Evolutionary conservation across 2,797 vertebrate genomes (phyloP).

Genomic region (Austrolebias charrua): DNA sequence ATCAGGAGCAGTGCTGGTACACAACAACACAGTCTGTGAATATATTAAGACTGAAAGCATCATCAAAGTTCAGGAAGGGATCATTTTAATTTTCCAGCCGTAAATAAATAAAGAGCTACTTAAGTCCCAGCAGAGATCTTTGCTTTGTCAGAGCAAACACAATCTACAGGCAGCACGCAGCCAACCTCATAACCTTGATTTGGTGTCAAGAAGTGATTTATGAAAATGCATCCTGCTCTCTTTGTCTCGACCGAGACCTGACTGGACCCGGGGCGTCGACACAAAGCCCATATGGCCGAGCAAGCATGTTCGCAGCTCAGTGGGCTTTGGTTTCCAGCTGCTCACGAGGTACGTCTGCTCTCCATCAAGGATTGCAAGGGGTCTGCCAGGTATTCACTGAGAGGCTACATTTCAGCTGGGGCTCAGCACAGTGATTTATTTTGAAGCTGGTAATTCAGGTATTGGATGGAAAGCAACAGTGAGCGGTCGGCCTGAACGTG

Average conservation of each 20-base stretch:
- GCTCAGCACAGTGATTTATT: slow-evolving; percentile 30
- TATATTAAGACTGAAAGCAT: slow-evolving; percentile 37
- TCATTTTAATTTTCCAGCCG: slow-evolving; percentile 57
- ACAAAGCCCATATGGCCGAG: slow-evolving; percentile 61
- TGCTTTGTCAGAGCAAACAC: slow-evolving; percentile 68
- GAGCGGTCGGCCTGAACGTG: slow-evolving; percentile 12
- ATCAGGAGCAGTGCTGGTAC: slow-evolving; percentile 14
- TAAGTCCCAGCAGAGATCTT: slow-evolving; percentile 49
- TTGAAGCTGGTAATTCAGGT: slow-evolving; percentile 11
- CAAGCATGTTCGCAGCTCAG: slow-evolving; percentile 50
- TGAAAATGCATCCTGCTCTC: slow-evolving; percentile 68
- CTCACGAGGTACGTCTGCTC: slow-evolving; percentile 48
- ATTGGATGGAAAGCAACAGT: slow-evolving; percentile 21
- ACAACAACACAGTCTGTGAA: slow-evolving; percentile 18
- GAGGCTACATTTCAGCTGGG: slow-evolving; percentile 41
- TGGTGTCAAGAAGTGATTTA: slow-evolving; percentile 76
- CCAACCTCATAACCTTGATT: slow-evolving; percentile 71
- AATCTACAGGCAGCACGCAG: slow-evolving; percentile 65
- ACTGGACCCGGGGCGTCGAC: slow-evolving; percentile 67
- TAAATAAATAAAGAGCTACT: slow-evolving; percentile 55
- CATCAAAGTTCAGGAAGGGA: slow-evolving; percentile 57
- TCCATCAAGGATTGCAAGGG: slow-evolving; percentile 42
- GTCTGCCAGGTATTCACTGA: slow-evolving; percentile 38
- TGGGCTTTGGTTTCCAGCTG: slow-evolving; percentile 53
- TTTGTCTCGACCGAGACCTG: slow-evolving; percentile 52